Evolutionary conservation across 1,140 invertebrate species (phyloP), one percentile per base, ranked within the genome.

Genomic region (Diachasma alloeum): DNA sequence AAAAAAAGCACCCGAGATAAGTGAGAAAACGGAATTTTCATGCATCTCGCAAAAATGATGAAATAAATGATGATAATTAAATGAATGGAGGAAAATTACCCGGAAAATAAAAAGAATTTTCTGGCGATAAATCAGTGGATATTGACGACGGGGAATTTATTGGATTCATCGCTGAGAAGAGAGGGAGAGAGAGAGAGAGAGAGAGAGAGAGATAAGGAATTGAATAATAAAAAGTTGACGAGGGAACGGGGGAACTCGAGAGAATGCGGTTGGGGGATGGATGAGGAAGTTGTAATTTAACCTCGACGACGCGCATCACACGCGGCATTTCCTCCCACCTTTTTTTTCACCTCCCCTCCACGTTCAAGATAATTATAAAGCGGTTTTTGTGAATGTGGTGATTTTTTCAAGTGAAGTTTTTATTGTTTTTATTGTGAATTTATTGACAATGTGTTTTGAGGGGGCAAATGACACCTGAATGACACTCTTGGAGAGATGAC

Each of bases 401-500:
- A 36, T n/a, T 72, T 53, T 48, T 63, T 63, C 6, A 19, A 63
- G 72, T 74, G 72, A 63, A 19, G 22, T n/a, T n/a, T n/a, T n/a
- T n/a, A n/a, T n/a, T n/a, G 31, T 53, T 72, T 56, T 72, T n/a
- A 31, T 56, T 48, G 46, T 37, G 36, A 31, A 74, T 74, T 36
- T 26, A 24, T 48, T 24, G 63, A 73, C 59, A 24, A 77, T 77
- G 76, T 68, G 70, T 19, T 10, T 15, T 17, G 22, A 42, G 31
- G 76, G 66, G 10, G 42, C 70, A 8, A 48, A 77, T 59, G 70
- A 73, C 37, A 73, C 76, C 17, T 73, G 63, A 77, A 53, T 39
- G n/a, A n/a, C n/a, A 31, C 5, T 10, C 10, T 13, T 24, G 37
- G 13, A 37, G 79, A 80, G 84, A 92, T 92, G 91, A 92, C 91